Conservation (phyloP, 1,140 invertebrate species). For the Scaptodrosophila lebanonensis region DNA sequence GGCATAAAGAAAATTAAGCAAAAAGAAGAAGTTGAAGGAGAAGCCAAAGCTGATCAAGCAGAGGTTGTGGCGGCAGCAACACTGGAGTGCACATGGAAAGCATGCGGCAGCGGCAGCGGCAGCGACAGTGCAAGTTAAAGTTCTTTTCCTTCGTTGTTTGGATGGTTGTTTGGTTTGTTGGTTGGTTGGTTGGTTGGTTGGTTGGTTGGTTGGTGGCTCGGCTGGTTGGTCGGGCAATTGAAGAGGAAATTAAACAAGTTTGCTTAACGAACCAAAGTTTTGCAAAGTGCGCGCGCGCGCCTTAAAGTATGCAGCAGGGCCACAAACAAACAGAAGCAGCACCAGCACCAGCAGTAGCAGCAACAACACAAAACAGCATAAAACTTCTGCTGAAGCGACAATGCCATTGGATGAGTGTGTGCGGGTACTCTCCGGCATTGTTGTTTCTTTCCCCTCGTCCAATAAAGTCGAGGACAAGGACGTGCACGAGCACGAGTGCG, state of each 20-base stretch:
- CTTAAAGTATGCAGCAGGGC: slow-evolving; percentile 61
- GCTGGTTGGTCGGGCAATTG: slow-evolving; percentile 57
- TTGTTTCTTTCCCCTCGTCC: too few relatives aligned
- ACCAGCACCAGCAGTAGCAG: not conserved
- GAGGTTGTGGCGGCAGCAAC: not conserved
- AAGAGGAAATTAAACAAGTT: slow-evolving; percentile 75
- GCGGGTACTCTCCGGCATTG: too few relatives aligned
- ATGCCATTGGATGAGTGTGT: too few relatives aligned
- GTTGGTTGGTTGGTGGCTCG: slow-evolving; percentile 34
- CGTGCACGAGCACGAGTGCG: too few relatives aligned
- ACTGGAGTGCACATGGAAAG: not conserved
- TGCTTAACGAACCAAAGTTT: slow-evolving; percentile 66
- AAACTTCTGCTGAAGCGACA: slow-evolving; percentile 30
- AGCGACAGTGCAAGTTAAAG: slow-evolving; percentile 25
- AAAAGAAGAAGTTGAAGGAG: too few relatives aligned
- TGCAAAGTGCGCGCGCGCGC: slow-evolving; percentile 28
- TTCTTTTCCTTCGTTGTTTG: too few relatives aligned
- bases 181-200: slow-evolving; percentile 58
- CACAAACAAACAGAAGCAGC: slow-evolving; percentile 25
- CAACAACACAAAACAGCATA: not conserved
- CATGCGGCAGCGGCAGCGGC: slow-evolving; percentile 5
- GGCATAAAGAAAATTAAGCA: slow-evolving; percentile 10
- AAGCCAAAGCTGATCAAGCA: not conserved
- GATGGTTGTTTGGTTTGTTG: slow-evolving; percentile 39
- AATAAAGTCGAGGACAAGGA: too few relatives aligned